phyloP scores from a whole-genome alignment of 2,888 invertebrate genomes.

The Eristalis pertinax region DNA sequence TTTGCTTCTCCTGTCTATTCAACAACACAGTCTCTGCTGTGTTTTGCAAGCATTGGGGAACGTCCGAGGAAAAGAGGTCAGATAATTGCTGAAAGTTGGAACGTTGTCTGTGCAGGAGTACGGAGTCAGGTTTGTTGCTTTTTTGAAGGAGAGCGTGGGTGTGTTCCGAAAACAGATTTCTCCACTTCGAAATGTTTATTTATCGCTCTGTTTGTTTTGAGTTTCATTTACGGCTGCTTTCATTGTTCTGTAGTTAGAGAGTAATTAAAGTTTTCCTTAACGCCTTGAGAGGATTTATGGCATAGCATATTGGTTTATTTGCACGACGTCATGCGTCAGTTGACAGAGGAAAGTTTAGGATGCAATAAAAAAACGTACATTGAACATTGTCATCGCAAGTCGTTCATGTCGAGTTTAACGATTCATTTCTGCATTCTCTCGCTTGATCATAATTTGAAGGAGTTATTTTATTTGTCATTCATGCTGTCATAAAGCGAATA shows the following conservation, averaged over 20 bases:
- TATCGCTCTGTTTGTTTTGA: constrained; percentile 7
- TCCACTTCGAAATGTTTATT: constrained; percentile 46
- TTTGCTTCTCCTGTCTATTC: no score
- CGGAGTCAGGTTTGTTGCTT: constrained; percentile 4
- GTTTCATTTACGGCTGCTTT: background rate
- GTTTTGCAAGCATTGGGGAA: background rate
- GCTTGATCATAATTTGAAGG: background rate
- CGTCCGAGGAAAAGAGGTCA: constrained; percentile 32
- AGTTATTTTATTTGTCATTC: background rate
- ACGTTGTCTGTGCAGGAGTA: constrained; percentile 7
- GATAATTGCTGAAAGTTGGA: constrained; percentile 38
- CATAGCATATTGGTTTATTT: background rate
- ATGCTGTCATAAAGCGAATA: background rate
- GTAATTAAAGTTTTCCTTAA: background rate
- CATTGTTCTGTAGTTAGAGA: background rate
- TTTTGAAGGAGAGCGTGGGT: constrained; percentile 9
- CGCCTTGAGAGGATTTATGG: background rate
- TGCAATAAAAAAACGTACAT: background rate
- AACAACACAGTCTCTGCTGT: constrained; percentile 9
- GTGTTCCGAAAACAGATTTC: constrained; percentile 13
- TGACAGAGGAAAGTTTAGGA: background rate
- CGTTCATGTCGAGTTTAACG: background rate
- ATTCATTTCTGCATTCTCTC: background rate
- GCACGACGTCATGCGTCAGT: background rate
- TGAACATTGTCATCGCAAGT: background rate